These are phyloP conservation scores for Eristalis intricaria DNA, from an alignment of 2,888 invertebrate species.

Conservation along the genomic window DNA sequence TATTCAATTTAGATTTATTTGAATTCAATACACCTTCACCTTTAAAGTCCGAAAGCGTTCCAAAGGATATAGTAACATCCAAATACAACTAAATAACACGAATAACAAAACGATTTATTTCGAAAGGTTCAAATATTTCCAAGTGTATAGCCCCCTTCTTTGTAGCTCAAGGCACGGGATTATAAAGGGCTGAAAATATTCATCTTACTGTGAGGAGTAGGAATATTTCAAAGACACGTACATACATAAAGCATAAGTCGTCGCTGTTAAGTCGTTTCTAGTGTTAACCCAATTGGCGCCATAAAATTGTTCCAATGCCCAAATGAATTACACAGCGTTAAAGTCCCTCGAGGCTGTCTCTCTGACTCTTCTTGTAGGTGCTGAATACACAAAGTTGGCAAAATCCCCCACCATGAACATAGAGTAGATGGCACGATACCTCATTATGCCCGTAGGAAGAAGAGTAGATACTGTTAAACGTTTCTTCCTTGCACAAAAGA, in stretches of 20 bases:
- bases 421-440: slow-evolving; percentile 37
- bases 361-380: slow-evolving; percentile 24
- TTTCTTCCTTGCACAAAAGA: not conserved
- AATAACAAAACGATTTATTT: slow-evolving; percentile 42
- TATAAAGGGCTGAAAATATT: slow-evolving; percentile 39
- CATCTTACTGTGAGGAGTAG: not conserved
- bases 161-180: slow-evolving; percentile 18
- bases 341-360: slow-evolving; percentile 9
- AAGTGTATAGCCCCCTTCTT: slow-evolving; percentile 11
- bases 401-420: slow-evolving; percentile 34
- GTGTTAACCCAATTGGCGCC: slow-evolving; percentile 41
- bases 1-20: too few relatives aligned
- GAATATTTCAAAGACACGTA: slow-evolving; percentile 54
- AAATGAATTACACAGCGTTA: slow-evolving; percentile 43
- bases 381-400: slow-evolving; percentile 13
- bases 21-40: not conserved
- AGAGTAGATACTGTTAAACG: slow-evolving; percentile 6
- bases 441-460: slow-evolving; percentile 30
- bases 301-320: slow-evolving; percentile 38
- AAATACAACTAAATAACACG: slow-evolving; percentile 44
- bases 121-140: slow-evolving; percentile 18
- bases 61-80: not conserved
- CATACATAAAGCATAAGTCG: slow-evolving; percentile 63
- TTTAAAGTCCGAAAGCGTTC: not conserved
- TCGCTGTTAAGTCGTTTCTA: slow-evolving; percentile 38